phyloP scores from a whole-genome alignment of 1,140 invertebrate genomes.

The Brachionus plicatilis region DNA sequence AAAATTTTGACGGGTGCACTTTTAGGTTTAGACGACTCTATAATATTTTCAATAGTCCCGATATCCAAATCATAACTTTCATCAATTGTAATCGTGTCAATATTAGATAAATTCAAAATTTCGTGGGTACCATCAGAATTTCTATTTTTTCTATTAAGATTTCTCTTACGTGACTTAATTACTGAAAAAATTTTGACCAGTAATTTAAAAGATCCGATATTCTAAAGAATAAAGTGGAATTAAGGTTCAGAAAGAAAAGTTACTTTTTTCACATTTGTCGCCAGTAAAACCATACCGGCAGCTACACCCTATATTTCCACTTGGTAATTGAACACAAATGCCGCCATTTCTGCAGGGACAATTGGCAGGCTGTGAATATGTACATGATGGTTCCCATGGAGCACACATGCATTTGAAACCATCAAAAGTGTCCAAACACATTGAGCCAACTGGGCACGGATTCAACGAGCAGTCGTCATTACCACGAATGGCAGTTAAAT shows the following conservation, averaged over 20 bases:
- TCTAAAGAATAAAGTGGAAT: not conserved
- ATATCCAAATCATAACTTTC: conserved; percentile 21
- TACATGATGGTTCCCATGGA: conserved; percentile 38
- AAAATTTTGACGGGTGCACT: not conserved
- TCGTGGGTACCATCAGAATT: not conserved
- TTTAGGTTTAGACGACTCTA: not conserved
- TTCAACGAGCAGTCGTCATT: conserved; percentile 28
- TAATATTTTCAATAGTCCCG: not conserved
- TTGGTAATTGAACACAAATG: conserved; percentile 17
- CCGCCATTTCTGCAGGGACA: conserved; percentile 40
- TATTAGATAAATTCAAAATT: conserved; percentile 12
- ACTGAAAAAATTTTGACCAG: conserved; percentile 32
- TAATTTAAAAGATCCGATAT: conserved; percentile 12
- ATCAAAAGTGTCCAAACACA: conserved; percentile 33
- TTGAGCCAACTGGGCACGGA: conserved; percentile 27
- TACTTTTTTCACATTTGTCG: conserved; percentile 39
- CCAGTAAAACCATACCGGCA: conserved; percentile 40
- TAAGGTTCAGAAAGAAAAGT: not conserved
- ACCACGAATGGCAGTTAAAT: conserved; percentile 29
- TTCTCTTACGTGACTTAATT: conserved; percentile 1
- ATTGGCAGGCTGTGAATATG: conserved; percentile 33
- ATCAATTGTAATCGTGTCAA: not conserved
- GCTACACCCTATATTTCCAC: conserved; percentile 31
- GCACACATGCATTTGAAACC: conserved; percentile 40
- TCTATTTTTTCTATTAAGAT: not conserved